Base-by-base conservation (phyloP, 1,140 invertebrate species). In the Sminthurides bifidus region DNA sequence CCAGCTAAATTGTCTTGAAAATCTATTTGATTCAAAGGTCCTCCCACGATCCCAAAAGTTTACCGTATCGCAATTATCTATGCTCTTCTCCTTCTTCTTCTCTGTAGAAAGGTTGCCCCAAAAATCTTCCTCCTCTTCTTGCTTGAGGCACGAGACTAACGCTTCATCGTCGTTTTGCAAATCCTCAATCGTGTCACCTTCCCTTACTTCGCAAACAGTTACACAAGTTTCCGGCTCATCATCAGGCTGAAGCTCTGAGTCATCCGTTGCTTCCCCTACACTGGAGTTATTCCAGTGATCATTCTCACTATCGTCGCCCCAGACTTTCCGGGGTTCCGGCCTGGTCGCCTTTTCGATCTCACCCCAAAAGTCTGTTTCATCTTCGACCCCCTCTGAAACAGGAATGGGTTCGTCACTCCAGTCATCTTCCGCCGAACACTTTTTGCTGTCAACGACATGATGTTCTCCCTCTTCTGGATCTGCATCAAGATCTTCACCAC, bases 281-380 rank as follows among this genome's bases (percentile, higher is more conserved):
- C 10, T 8, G 12, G 24, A 21, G 24, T 48, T 29, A 15, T 50
- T 26, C 54, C 37, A 30, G 31, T 31, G 38, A 50, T 30, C 54
- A 48, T 27, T 21, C 12, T 26, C 14, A 27, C 31, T 41, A 14
- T 38, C 45, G 2, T 50, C 54, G 37, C 27, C 33, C 37, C 29
- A 38, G 38, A 19, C n/a, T 53, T 19, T 23, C 49, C 10, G 41
- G 24, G 41, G 8, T 10, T 10, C 10, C n/a, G 41, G 10, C 10
- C 24, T 23, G 24, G 31, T 31, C 6, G 6, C 26, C 46, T 30
- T 10, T 49, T 35, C 8, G 17, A 64, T 59, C 54, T 56, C 49
- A 15, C 56, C 54, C 62, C 62, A 64, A 57, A 64, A 64, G 45
- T 64, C 62, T 27, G 61, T 56, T 31, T 64, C 62, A 8, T 19